A percentile compares a stretch with the other conserved stretches of the same genome.
These are phyloP conservation scores for Paedocypris sp. DNA, from an alignment of 2,113 vertebrate species.

Conservation along the genomic window DNA sequence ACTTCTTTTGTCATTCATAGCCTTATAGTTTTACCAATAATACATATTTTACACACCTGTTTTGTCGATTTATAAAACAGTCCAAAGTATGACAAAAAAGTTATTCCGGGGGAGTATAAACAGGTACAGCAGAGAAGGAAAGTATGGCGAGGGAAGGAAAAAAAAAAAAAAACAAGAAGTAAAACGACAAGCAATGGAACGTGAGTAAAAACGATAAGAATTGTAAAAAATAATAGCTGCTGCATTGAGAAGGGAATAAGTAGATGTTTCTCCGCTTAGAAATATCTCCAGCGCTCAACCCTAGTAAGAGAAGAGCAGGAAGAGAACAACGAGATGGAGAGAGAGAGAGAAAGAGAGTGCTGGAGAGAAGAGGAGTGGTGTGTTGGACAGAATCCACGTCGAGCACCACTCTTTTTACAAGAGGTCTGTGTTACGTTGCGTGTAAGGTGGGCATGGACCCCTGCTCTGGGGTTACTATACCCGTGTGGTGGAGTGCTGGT, in stretches of 20 bases:
- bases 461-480: constrained; percentile 51
- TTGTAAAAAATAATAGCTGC: neutral
- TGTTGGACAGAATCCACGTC: constrained; percentile 17
- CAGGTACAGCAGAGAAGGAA: constrained; percentile 27
- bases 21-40: constrained; percentile 63
- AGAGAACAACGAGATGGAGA: constrained; percentile 37
- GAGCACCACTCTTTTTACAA: constrained; percentile 7
- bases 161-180: constrained; percentile 25
- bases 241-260: neutral
- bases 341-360: constrained; percentile 28
- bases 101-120: constrained; percentile 50
- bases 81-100: constrained; percentile 57
- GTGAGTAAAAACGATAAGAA: neutral
- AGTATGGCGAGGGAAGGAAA: constrained; percentile 35
- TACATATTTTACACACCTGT: constrained; percentile 63
- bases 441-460: constrained; percentile 49
- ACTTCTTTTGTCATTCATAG: constrained; percentile 65
- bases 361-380: constrained; percentile 36
- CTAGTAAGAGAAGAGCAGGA: constrained; percentile 44
- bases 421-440: constrained; percentile 38
- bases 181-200: neutral
- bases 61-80: constrained; percentile 61
- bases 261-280: neutral
- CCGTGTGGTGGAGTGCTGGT: constrained; percentile 81
- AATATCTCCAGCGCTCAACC: neutral